These are phyloP conservation scores for Megaleporinus macrocephalus DNA, from an alignment of 2,113 vertebrate species.

Conservation along the genomic window DNA sequence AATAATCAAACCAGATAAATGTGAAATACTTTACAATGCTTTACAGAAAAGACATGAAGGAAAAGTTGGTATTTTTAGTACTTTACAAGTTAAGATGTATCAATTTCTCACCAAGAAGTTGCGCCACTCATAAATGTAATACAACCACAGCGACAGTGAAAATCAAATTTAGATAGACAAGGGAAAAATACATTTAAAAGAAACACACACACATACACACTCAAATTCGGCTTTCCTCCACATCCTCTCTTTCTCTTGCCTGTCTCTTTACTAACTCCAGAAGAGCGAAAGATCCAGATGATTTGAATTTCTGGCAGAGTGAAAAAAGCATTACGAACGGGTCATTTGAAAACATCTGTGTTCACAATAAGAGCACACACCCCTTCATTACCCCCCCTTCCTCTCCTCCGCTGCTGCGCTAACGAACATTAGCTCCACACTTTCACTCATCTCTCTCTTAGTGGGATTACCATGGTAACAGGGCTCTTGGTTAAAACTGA, in stretches of 20 bases:
- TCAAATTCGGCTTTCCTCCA: not conserved
- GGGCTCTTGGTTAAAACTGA: conserved; percentile 65
- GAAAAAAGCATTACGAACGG: conserved; percentile 22
- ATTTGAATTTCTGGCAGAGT: conserved; percentile 7
- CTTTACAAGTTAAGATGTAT: not conserved
- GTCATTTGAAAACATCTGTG: conserved; percentile 44
- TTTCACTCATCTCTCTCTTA: conserved; percentile 59
- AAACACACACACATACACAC: not conserved
- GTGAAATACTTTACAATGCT: not conserved
- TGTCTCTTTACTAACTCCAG: not conserved
- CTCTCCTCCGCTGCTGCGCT: not conserved
- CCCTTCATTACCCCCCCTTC: not conserved
- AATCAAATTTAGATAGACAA: no score
- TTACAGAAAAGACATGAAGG: not conserved
- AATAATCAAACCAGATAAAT: not conserved
- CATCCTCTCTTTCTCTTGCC: not conserved
- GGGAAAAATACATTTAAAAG: no score
- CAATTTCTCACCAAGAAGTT: no score
- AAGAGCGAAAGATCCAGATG: not conserved
- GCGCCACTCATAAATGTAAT: not conserved
- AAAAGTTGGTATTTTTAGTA: not conserved
- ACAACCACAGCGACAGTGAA: no score
- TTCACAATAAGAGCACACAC: conserved; percentile 50
- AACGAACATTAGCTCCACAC: conserved; percentile 56
- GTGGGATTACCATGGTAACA: conserved; percentile 79